These are phyloP conservation scores for Diaprepes abbreviatus DNA, from an alignment of 2,888 invertebrate species.

Conservation along the genomic window DNA sequence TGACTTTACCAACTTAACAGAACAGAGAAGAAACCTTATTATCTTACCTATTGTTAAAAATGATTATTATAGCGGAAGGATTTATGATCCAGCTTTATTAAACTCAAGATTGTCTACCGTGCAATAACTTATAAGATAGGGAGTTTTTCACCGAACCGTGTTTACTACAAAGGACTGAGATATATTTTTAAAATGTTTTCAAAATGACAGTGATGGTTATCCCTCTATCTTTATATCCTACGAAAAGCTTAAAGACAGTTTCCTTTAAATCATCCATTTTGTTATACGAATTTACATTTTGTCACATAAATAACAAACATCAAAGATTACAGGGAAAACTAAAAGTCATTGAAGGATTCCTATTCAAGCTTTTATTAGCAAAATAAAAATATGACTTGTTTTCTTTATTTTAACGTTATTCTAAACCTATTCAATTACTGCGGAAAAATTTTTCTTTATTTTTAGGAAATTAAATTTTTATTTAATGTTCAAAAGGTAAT, in stretches of 20 bases:
- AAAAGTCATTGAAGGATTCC: neutral
- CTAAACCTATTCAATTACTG: too few species aligned
- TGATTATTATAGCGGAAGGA: conserved; percentile 41
- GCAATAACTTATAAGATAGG: conserved; percentile 37
- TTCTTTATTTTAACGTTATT: too few species aligned
- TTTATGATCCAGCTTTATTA: conserved; percentile 47
- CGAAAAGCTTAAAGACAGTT: neutral
- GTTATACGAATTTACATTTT: neutral
- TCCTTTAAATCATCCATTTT: neutral
- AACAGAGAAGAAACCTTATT: conserved; percentile 12
- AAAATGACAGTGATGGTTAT: neutral
- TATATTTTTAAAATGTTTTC: neutral
- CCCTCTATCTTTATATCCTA: neutral
- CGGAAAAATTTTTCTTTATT: too few species aligned
- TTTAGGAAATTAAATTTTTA: too few species aligned
- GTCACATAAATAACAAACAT: neutral
- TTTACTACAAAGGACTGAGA: neutral
- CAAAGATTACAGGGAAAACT: neutral
- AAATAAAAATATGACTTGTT: too few species aligned
- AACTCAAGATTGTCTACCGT: conserved; percentile 43
- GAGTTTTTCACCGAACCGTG: conserved; percentile 8
- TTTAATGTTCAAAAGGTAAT: too few species aligned
- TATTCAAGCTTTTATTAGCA: too few species aligned
- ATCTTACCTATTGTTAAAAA: conserved; percentile 37
- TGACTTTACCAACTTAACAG: neutral